Conservation (phyloP, 1,140 invertebrate species). For the Spodoptera frugiperda region DNA sequence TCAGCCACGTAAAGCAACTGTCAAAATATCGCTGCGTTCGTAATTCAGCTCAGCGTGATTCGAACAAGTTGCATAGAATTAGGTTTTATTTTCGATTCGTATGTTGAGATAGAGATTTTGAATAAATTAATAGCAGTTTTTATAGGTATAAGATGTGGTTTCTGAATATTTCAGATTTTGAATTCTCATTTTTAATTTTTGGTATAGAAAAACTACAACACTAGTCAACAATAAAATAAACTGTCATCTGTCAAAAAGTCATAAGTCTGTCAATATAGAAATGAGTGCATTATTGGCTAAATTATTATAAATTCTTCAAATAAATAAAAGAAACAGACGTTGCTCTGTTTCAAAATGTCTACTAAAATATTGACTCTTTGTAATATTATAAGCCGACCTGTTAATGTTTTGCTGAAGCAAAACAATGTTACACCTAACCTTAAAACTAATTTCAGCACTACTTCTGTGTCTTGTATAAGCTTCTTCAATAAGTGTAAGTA, state of each 20-base stretch:
- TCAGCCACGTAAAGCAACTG: slow-evolving; percentile 74
- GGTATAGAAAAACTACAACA: too few relatives aligned
- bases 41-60: not conserved
- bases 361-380: slow-evolving; percentile 67
- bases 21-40: slow-evolving; percentile 48
- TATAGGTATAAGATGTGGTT: too few relatives aligned
- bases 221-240: too few relatives aligned
- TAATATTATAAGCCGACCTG: slow-evolving; percentile 59
- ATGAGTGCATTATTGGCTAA: not conserved
- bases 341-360: slow-evolving; percentile 61
- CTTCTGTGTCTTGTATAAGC: slow-evolving; percentile 68
- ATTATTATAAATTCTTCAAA: not conserved
- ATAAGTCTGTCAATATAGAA: not conserved
- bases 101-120: too few relatives aligned
- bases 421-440: slow-evolving; percentile 73
- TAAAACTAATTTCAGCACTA: slow-evolving; percentile 69
- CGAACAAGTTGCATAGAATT: not conserved
- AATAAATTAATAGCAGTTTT: too few relatives aligned
- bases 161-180: too few relatives aligned
- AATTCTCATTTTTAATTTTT: too few relatives aligned
- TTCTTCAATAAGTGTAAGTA: slow-evolving; percentile 82
- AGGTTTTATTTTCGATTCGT: not conserved
- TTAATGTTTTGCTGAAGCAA: slow-evolving; percentile 62
- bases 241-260: not conserved
- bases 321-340: slow-evolving; percentile 47